Conservation (phyloP, 2,888 invertebrate genomes). For the Chrysomela aeneicollis region DNA sequence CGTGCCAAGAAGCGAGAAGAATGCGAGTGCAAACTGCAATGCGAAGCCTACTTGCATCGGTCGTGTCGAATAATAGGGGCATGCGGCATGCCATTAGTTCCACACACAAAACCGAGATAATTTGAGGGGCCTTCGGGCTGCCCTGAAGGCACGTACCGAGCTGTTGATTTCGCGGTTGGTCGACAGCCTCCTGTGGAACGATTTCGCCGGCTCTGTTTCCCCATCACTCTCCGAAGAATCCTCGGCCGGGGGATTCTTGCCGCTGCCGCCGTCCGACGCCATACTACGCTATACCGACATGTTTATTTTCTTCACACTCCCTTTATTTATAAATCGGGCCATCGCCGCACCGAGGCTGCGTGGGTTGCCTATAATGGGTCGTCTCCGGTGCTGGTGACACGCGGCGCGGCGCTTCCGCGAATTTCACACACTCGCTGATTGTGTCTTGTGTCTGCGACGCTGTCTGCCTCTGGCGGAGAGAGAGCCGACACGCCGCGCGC, state of each 20-base stretch:
- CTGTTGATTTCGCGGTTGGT: constrained; percentile 84
- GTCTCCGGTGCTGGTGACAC: background rate
- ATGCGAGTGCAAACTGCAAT: constrained; percentile 9
- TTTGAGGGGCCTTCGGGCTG: background rate
- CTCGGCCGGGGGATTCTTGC: constrained; percentile 60
- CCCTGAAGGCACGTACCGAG: constrained; percentile 69
- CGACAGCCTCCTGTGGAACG: constrained; percentile 80
- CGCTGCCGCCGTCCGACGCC: constrained; percentile 58
- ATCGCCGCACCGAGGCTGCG: constrained; percentile 7
- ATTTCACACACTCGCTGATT: too few species aligned
- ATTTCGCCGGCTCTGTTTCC: constrained; percentile 80
- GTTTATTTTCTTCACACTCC: constrained; percentile 40
- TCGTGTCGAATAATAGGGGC: background rate
- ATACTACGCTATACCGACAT: constrained; percentile 55
- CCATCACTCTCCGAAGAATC: constrained; percentile 84
- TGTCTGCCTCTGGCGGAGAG: background rate
- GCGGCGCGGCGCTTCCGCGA: too few species aligned
- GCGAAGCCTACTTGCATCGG: background rate
- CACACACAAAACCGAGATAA: constrained; percentile 32
- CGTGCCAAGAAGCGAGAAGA: constrained; percentile 38
- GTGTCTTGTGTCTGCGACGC: background rate
- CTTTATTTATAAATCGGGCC: constrained; percentile 38
- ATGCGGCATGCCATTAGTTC: constrained; percentile 19
- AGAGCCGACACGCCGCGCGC: background rate
- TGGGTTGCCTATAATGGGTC: constrained; percentile 1